Evolutionary conservation across 2,797 vertebrate genomes (phyloP), one percentile per base, ranked within the genome.

Genomic region (Sylvilagus floridanus): DNA sequence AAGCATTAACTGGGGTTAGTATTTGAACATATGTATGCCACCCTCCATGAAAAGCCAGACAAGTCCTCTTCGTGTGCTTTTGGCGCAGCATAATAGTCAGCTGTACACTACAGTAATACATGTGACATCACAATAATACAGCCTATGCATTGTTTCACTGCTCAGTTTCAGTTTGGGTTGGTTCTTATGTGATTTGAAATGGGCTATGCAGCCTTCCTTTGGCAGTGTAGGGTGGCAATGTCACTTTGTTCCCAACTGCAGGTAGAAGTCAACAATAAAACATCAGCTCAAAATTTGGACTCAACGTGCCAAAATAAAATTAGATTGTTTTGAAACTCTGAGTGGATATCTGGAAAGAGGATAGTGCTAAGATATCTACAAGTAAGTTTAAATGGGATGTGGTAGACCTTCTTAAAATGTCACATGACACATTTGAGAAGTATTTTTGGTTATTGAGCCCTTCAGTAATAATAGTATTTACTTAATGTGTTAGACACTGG

Each of bases 291-390:
- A 85, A 88, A 90, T 82, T 60, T 77, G 65, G 47, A 84, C 14
- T 87, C 42, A 77, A 65, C 11, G 11, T 24, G 4, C 17, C 42
- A n/a, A 90, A 63, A 90, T 21, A 75, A 86, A 90, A 79, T 86
- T 28, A 72, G 11, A 32, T 50, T 90, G 50, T n/a, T 90, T 54
- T 90, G 83, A 90, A 95, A 84, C 35, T 37, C 68, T 72, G 77
- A 66, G 79, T 83, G 24, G 82, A 60, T 84, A 66, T 81, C 37
- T 90, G 42, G 28, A 87, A 92, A 81, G 72, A 90, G 73, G 88
- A 92, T 8, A 10, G 11, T 57, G 54, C 60, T 47, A 37, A 84
- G 62, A 28, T 42, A 35, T 28, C 2, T 19, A 2, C 72, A 84
- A 85, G 71, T 83, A 83, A 66, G 65, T 86, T 85, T 78, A 83